A percentile compares a stretch with the other conserved stretches of the same genome.
phyloP scores from a whole-genome alignment of 92 coral and sea anemone genomes.

The Epizoanthus ramosus region DNA sequence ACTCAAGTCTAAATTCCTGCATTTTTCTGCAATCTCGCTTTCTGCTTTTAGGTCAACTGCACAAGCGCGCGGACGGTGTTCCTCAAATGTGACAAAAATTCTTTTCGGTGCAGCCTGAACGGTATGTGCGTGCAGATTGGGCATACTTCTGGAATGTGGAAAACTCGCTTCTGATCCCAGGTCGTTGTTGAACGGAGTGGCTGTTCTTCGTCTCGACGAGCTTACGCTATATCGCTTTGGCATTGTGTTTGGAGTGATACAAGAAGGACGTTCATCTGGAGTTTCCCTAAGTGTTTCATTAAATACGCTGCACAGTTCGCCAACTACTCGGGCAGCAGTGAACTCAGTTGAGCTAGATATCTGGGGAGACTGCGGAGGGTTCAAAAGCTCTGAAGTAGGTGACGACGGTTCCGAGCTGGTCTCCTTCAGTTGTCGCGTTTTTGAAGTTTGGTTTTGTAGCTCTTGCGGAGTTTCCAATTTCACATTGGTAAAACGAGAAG shows the following conservation, averaged over 20 bases:
- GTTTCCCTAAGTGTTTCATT: constrained; percentile 3
- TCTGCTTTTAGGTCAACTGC: constrained; percentile 38
- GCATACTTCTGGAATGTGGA: constrained; percentile 35
- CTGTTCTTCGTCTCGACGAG: constrained; percentile 2
- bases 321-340: constrained; percentile 42
- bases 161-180: background rate
- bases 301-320: constrained; percentile 28
- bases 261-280: background rate
- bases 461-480: background rate
- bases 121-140: constrained; percentile 7
- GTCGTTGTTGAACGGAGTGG: background rate
- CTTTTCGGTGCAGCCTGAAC: background rate
- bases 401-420: background rate
- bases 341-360: constrained; percentile 17
- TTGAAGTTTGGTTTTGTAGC: background rate
- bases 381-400: background rate
- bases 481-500: background rate
- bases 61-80: constrained; percentile 23
- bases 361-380: background rate
- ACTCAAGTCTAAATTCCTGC: constrained; percentile 39
- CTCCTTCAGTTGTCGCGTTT: background rate
- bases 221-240: constrained; percentile 13
- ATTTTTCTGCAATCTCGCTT: constrained; percentile 34
- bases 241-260: constrained; percentile 25
- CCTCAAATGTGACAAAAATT: constrained; percentile 27